Evolutionary conservation across 1,140 invertebrate species (phyloP), one percentile per base, ranked within the genome.

Genomic region (Callitettix versicolor): DNA sequence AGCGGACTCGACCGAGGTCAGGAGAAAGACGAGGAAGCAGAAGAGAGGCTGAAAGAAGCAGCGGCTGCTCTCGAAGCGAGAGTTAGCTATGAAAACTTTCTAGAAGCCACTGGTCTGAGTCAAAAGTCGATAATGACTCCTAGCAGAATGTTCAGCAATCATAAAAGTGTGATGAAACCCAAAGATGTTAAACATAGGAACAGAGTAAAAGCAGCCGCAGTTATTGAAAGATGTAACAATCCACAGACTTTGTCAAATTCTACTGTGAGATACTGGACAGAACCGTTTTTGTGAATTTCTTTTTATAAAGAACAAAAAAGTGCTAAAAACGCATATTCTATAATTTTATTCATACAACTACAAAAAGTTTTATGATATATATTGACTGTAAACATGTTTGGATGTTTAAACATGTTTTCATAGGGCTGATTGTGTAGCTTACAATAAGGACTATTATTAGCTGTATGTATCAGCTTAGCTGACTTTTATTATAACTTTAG

Each of bases 41-140:
- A 80, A 57, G 53, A 46, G 6, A 72, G 75, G 18, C 68, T 74
- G 12, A 70, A 70, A 4, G 72, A 73, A 48, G 20, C 54, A 15
- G 17, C 47, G 17, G 36, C 55, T 12, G 41, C 30, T 17, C 24
- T 51, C 22, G 51, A 56, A 20, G 22, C 57, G n/a, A 46, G 58
- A 63, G 60, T 65, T 62, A 73, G 79, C 24, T 84, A 82, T 57
- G 85, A 87, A 67, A 80, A 82, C 63, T 88, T 88, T 62, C 68
- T 88, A 17, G 86, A 88, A 65, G 80, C 81, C 20, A 87, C 85
- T 54, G 86, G 86, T 46, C 75, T 88, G 38, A 87, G 84, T 70
- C 85, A 84, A 57, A 88, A 88, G 67, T 86, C 84, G 5, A 85
- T 88, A 60, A 73, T 87, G 56, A 84, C 82, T 2, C 83, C 84